Base-by-base conservation (phyloP, 2,888 invertebrate species). In the Zele albiditarsus region DNA sequence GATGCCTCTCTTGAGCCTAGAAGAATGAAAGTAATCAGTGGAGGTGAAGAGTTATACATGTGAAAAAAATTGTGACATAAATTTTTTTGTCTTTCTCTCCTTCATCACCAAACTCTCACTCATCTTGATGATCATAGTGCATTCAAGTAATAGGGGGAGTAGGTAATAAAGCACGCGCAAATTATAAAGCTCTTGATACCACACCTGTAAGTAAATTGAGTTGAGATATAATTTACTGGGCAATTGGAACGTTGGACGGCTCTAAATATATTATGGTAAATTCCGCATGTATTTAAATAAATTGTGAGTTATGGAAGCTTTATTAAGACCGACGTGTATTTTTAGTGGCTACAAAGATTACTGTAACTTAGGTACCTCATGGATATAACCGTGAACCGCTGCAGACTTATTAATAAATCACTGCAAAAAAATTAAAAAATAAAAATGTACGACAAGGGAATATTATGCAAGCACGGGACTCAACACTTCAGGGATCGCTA, bases 281-380 rank as follows among this genome's bases (percentile, higher is more conserved):
- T 83, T 85, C 85, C 84, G 86, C 84, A 86, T 86, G 84, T 81
- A 86, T 86, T 86, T 86, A 83, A 85, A 86, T 86, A 86, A 84
- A 86, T 86, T 85, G 82, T 75, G 79, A 85, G 82, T 85, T 84
- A 82, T 33, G 23, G 84, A 81, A 33, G 46, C 78, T 86, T 85
- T 84, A 84, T 86, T 86, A 86, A 85, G 83, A 80, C 76, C 77
- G 78, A 80, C 82, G 82, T 84, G 85, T 87, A 85, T 85, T 85
- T 82, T 53, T 53, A n/a, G 0, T 2, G n/a, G 53, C 20, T 20
- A 53, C 20, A 0, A 10, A 53, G 53, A 20, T 53, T 53, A 68
- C 60, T 25, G 57, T 62, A 49, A 49, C 58, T 38, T 53, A 31
- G 57, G 60, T 66, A 46, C 65, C 66, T 71, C 25, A 49, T 27